Evolutionary conservation across 2,888 invertebrate genomes (phyloP), one percentile per base, ranked within the genome.

Genomic region (Mylabris sibirica): DNA sequence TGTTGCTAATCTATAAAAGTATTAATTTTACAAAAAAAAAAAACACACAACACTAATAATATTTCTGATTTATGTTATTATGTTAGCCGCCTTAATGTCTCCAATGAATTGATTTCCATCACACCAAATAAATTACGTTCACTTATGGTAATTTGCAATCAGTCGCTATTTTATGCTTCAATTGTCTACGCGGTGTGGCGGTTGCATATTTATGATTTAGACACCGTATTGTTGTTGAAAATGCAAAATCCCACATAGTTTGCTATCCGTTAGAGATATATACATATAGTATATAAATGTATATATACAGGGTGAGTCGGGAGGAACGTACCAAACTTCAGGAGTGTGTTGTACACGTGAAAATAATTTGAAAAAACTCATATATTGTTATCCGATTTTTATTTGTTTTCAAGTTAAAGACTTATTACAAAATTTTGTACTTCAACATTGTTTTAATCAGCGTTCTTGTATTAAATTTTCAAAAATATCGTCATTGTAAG

Each of bases 61-160:
- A n/a, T n/a, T 67, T 70, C 64, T 74, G 74, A 76, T 75, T 77
- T 71, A 74, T 74, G 74, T 73, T 71, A 74, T 75, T 74, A 70
- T 67, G 67, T 64, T 30, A 4, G 8, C 70, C 65, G 53, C 64
- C 64, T 72, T 75, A 75, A 73, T 74, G 75, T 75, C 75, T 73
- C 67, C 24, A 22, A 69, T 69, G 77, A 63, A 74, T 74, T 76
- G 77, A 78, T 78, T 77, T 77, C 70, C 76, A 75, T 75, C n/a
- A n/a, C 74, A 69, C 66, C 70, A 75, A 79, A 79, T 78, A 75
- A 78, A 78, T 77, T 78, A 77, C 76, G 75, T 76, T 76, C 77
- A 78, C 78, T 78, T 78, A 78, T 78, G 79, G 76, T 77, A 78
- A 78, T 44, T 79, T 73, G 78, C 77, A 79, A 79, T 78, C 78